Base-by-base conservation (phyloP, 2,888 invertebrate genomes). In the Slavum lentiscoides region DNA sequence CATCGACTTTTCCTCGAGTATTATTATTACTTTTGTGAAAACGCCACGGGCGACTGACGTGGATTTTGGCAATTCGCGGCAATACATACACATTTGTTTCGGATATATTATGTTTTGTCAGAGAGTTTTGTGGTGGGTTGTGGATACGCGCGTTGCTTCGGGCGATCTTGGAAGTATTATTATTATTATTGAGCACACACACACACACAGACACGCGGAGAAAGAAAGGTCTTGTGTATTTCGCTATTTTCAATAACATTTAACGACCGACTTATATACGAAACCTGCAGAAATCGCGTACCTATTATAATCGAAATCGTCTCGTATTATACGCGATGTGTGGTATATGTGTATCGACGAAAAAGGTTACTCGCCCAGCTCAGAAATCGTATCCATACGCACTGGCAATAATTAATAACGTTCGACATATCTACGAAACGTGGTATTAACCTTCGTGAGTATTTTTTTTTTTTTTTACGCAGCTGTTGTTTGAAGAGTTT, bases 1-100 rank as follows among this genome's bases (percentile, higher is more conserved):
- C 30, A 59, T 76, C 62, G 19, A 70, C 69, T 49, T 68, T 62
- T 8, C 17, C n/a, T 30, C 1, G 61, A 61, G 68, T 77, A 53
- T 68, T 76, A 68, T 76, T 75, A 77, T 69, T 69, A 53, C 69
- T 69, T 69, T 69, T 62, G 61, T 77, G 69, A 77, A 76, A 77
- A 69, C 62, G 39, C 66, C 39, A n/a, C 62, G 55, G 69, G 77
- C 21, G 53, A 77, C 30, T 30, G 4, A 30, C 69, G 53, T 77
- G 61, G 69, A 70, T 77, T 69, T 77, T 21, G 77, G 77, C 70
- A 70, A 70, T 77, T 70, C 30, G 30, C 67, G 69, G 70, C 62
- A 77, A 49, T 15, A 49, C 49, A 30, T 4, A 30, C 61, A 69
- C 58, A 61, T 69, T 76, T 37, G 19, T 49, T n/a, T n/a, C 61